A percentile compares a stretch with the other conserved stretches of the same genome.
Evolutionary conservation across 2,888 invertebrate genomes (phyloP).

Genomic region (Opisthograptis luteolata): DNA sequence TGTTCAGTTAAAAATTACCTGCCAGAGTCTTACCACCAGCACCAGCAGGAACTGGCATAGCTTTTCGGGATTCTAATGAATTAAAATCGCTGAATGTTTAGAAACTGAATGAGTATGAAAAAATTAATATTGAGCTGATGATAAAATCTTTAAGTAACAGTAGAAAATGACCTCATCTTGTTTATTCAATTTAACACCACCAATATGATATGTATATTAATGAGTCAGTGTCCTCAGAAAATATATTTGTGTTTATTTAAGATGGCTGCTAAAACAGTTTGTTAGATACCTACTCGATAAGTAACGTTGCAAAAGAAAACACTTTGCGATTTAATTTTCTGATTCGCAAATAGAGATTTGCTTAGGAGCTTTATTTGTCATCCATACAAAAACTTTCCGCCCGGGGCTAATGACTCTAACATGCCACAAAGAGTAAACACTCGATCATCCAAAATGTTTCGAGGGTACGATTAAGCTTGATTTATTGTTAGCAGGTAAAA

Average conservation of each 20-base stretch:
- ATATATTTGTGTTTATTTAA: slow-evolving; percentile 20
- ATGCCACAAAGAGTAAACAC: slow-evolving; percentile 33
- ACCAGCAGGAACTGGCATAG: no score
- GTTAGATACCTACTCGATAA: background rate
- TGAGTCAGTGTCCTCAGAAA: slow-evolving; percentile 21
- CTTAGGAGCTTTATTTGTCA: slow-evolving; percentile 11
- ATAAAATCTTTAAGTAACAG: slow-evolving; percentile 1
- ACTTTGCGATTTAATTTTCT: background rate
- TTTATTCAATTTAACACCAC: background rate
- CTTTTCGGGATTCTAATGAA: no score
- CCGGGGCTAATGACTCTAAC: slow-evolving; percentile 54
- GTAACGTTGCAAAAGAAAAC: slow-evolving; percentile 4
- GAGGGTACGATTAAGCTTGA: slow-evolving; percentile 26
- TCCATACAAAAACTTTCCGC: slow-evolving; percentile 41
- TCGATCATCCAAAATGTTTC: slow-evolving; percentile 33
- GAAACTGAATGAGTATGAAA: no score
- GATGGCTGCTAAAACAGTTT: slow-evolving; percentile 29
- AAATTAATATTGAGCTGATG: no score
- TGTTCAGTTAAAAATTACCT: no score
- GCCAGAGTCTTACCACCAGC: no score
- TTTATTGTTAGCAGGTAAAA: slow-evolving; percentile 23
- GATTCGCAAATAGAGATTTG: slow-evolving; percentile 11
- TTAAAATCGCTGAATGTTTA: no score
- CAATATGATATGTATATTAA: background rate
- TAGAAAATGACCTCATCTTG: background rate